Conservation (phyloP, 37 sponge, comb jelly and placozoan genomes). For the Petrosia ficiformis region DNA sequence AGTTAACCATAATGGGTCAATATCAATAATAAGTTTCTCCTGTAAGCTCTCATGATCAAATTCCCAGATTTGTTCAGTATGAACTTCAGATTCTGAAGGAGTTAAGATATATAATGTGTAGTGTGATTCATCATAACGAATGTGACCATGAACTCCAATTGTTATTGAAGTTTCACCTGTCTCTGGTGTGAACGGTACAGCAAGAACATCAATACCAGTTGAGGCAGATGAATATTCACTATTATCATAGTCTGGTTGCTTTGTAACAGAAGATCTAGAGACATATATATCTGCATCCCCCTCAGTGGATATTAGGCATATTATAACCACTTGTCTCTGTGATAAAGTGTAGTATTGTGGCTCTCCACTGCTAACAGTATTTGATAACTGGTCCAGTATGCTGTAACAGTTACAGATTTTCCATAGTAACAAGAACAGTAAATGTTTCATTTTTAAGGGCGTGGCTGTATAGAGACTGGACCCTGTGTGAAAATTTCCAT, state of each 20-base stretch:
- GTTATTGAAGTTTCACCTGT: neutral
- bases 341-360: constrained; percentile 22
- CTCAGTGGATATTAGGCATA: constrained; percentile 10
- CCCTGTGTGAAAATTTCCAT: too few species aligned
- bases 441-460: too few species aligned
- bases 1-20: constrained; percentile 30
- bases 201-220: constrained; percentile 38
- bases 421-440: constrained; percentile 1
- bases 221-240: constrained; percentile 23
- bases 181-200: neutral
- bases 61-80: constrained; percentile 34
- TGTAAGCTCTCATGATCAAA: constrained; percentile 23
- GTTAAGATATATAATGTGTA: constrained; percentile 22
- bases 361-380: constrained; percentile 19
- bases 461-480: too few species aligned
- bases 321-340: neutral
- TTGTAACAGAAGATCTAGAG: neutral
- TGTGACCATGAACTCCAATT: constrained; percentile 35
- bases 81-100: constrained; percentile 17
- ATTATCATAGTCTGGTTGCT: constrained; percentile 18
- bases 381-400: neutral
- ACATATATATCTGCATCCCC: constrained; percentile 55
- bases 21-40: constrained; percentile 35
- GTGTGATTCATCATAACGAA: constrained; percentile 16
- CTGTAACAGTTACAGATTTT: neutral